These are phyloP conservation scores for Sminthurides aquaticus DNA, from an alignment of 2,888 invertebrate genomes.

Conservation along the genomic window DNA sequence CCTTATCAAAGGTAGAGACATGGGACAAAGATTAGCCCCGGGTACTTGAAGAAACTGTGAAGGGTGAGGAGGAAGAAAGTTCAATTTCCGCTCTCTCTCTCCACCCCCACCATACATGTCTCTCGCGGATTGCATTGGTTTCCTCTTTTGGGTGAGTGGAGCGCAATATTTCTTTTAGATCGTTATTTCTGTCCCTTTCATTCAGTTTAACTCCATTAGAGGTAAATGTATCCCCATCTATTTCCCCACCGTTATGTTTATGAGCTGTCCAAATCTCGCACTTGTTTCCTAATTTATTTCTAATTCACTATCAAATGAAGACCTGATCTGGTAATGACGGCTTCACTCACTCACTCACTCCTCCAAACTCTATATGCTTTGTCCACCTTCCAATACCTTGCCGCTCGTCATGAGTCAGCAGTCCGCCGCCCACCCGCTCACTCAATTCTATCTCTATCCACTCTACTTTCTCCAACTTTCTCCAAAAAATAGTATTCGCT, in stretches of 20 bases:
- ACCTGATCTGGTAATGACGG: slow-evolving; percentile 20
- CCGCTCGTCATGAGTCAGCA: not conserved
- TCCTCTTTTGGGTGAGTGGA: not conserved
- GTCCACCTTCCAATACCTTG: not conserved
- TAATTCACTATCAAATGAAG: slow-evolving; percentile 22
- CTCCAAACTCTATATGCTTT: not conserved
- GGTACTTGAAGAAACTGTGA: not conserved
- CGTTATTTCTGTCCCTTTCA: not conserved
- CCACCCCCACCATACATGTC: not conserved
- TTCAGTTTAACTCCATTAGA: slow-evolving; percentile 3
- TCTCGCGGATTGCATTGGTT: not conserved
- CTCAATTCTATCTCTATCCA: not conserved
- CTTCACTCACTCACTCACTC: slow-evolving; percentile 11
- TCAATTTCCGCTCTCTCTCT: not conserved
- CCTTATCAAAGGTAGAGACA: not conserved
- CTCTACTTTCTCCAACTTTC: not conserved
- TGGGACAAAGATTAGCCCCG: not conserved
- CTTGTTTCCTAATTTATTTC: slow-evolving; percentile 4
- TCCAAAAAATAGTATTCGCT: no score
- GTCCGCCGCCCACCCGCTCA: not conserved
- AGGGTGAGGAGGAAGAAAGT: not conserved
- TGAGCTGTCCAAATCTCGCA: slow-evolving; percentile 1
- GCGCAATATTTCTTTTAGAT: slow-evolving; percentile 2
- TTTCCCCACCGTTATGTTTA: not conserved
- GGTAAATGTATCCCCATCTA: not conserved